Evolutionary conservation across 1,140 invertebrate species (phyloP), one percentile per base, ranked within the genome.

Genomic region (Sarcophaga bullata): DNA sequence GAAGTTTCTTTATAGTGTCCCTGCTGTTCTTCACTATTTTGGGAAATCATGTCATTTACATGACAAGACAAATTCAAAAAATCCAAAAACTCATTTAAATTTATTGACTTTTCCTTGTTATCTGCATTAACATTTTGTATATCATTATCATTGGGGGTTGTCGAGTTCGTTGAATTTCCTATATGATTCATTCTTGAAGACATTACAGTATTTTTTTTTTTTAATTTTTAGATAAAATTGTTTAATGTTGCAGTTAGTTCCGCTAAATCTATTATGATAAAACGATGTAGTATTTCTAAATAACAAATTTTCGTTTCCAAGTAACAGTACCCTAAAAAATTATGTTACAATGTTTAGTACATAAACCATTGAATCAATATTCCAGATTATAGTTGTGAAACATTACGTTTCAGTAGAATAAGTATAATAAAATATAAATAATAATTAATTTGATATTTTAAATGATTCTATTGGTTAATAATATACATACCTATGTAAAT

Each of bases 1-100:
- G 4, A 9, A 50, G 48, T 7, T 76, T 82, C 62, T 52, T 73
- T 48, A 46, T 19, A 17, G 15, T 58, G 73, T 47, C n/a, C n/a
- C 17, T 80, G 73, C 5, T 75, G 82, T 50, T 80, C 48, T 25
- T 68, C 62, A 62, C 46, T 72, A 58, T 80, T 68, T 10, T 86
- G 85, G 58, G 87, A 83, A 84, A 88, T 89, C 85, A 89, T 87
- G 83, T 90, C 89, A 84, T 90, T 89, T 8, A 90, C 87, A 82
- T 89, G 87, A 84, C 89, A 90, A 62, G 87, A 88, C 73, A 90
- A 84, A 84, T 90, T 90, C 47, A 90, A 81, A 85, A 90, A 90
- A 81, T 90, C 86, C 58, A 90, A 83, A 85, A 90, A 90, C 72
- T 90, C 86, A 81, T 90, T 87, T 81, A 90, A 86, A 82, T 83